A percentile compares a stretch with the other conserved stretches of the same genome.
Conservation (phyloP, 2,888 invertebrate species). For the Sinopyrophorus schimmeli region DNA sequence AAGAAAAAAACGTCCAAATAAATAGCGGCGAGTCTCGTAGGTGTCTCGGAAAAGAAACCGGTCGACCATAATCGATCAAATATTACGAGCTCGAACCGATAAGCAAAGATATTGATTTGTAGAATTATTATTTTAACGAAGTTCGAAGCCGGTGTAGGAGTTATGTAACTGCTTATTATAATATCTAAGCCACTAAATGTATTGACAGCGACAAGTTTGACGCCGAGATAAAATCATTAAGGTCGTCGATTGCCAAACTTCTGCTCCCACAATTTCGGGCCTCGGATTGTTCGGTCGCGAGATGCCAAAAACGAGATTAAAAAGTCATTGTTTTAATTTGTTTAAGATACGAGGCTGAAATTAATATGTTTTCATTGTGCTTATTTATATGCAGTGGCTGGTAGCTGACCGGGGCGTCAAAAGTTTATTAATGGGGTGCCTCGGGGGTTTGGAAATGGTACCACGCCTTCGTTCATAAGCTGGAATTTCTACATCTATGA, state of each 20-base stretch:
- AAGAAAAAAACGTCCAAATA: too few species aligned
- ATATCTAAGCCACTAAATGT: too few species aligned
- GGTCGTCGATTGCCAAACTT: too few species aligned
- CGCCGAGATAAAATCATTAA: too few species aligned
- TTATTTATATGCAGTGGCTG: slow-evolving; percentile 54
- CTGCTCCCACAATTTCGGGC: too few species aligned
- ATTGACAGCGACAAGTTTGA: too few species aligned
- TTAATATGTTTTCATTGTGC: slow-evolving; percentile 48
- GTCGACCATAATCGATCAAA: slow-evolving; percentile 38
- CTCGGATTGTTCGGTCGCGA: too few species aligned
- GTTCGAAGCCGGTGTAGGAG: slow-evolving; percentile 34
- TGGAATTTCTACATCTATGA: slow-evolving; percentile 45
- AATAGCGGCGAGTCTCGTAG: too few species aligned
- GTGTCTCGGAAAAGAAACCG: slow-evolving; percentile 27
- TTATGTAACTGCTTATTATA: slow-evolving; percentile 36
- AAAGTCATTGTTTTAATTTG: slow-evolving; percentile 11
- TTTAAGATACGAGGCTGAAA: slow-evolving; percentile 6
- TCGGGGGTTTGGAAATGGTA: slow-evolving; percentile 41
- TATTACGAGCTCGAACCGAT: slow-evolving; percentile 32
- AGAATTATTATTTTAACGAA: slow-evolving; percentile 42
- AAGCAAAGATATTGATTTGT: slow-evolving; percentile 40
- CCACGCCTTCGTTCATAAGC: slow-evolving; percentile 44
- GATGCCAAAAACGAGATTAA: too few species aligned
- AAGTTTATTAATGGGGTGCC: slow-evolving; percentile 53
- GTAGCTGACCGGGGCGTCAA: slow-evolving; percentile 53